Base-by-base conservation (phyloP, 2,797 vertebrate genomes). In the Eulemur rubriventer region DNA sequence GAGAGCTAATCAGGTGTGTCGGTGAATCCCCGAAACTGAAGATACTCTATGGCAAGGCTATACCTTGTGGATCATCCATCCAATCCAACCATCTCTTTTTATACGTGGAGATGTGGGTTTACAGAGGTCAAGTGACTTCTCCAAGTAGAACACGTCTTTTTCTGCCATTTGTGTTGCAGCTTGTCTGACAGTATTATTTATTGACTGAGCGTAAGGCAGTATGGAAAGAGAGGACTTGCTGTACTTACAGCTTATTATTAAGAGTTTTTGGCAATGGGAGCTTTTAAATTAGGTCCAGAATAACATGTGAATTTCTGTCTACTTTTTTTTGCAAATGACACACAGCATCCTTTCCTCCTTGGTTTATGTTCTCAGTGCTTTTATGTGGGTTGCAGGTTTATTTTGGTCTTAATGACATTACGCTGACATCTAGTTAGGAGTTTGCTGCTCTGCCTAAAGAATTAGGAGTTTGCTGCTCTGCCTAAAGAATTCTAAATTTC, bases 401-500 rank as follows among this genome's bases (percentile, higher is more conserved):
- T 94, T 97, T 94, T 93, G 61, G 46, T 87, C 70, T 72, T 88
- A 48, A 95, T 96, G 88, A 87, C 43, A 55, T 96, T 69, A 87
- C 3, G 0, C 70, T 86, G 93, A 80, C 85, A 57, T 94, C 73
- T 86, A 76, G 63, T 96, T 96, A 83, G 85, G 26, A 95, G 59
- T 80, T 79, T 83, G 30, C 30, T 94, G 78, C 80, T 92, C 61
- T 72, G 26, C 65, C 48, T 95, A 48, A 96, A 95, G 84, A 96
- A 94, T 89, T 94, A 83, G 85, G 26, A 95, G 59, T 80, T 79
- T 83, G 30, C 30, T 94, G 78, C 80, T 92, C 61, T 72, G 26
- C 65, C 48, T 95, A 48, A 96, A 95, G 84, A 96, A 94, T 89
- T 94, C 85, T 84, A 83, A 90, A 91, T 95, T 86, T 94, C 81